phyloP scores from a whole-genome alignment of 2,888 invertebrate genomes.

The Drosophila picticornis region DNA sequence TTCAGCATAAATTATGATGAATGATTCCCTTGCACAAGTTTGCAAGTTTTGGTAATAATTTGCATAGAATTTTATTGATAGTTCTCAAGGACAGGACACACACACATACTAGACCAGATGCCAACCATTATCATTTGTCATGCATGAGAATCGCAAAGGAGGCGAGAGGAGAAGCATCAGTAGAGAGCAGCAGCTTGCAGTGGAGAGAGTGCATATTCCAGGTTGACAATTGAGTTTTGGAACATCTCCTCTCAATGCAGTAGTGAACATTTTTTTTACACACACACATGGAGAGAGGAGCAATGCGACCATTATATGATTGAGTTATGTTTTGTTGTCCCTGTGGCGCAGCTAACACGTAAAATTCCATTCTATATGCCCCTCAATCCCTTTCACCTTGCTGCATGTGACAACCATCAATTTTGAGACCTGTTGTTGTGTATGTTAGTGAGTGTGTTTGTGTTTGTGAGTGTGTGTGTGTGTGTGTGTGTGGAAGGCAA shows the following conservation, averaged over 20 bases:
- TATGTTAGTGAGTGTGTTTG: not conserved
- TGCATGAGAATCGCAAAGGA: conserved; percentile 47
- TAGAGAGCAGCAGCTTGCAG: conserved; percentile 5
- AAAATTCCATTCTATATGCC: conserved; percentile 50
- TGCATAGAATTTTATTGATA: conserved; percentile 47
- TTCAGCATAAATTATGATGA: not conserved
- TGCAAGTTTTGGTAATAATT: conserved; percentile 23
- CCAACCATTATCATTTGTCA: conserved; percentile 63
- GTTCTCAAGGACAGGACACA: conserved; percentile 40
- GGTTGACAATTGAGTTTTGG: conserved; percentile 61
- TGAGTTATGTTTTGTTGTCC: conserved; percentile 70
- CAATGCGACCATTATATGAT: conserved; percentile 66
- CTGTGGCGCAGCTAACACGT: conserved; percentile 64
- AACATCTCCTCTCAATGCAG: conserved; percentile 64
- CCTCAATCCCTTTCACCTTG: conserved; percentile 3
- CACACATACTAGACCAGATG: conserved; percentile 39
- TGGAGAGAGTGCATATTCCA: conserved; percentile 48
- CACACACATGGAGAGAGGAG: conserved; percentile 20
- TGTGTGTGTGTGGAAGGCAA: conserved; percentile 17
- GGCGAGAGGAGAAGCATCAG: not conserved
- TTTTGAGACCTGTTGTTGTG: conserved; percentile 23
- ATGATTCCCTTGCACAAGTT: not conserved
- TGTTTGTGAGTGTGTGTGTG: not conserved
- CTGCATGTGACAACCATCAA: conserved; percentile 49
- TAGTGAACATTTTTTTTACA: conserved; percentile 7